Percentiles rank a stretch among this genome's conserved stretches.
Evolutionary conservation across 1,140 invertebrate genomes (phyloP).

Genomic region (Hyphantria cunea): DNA sequence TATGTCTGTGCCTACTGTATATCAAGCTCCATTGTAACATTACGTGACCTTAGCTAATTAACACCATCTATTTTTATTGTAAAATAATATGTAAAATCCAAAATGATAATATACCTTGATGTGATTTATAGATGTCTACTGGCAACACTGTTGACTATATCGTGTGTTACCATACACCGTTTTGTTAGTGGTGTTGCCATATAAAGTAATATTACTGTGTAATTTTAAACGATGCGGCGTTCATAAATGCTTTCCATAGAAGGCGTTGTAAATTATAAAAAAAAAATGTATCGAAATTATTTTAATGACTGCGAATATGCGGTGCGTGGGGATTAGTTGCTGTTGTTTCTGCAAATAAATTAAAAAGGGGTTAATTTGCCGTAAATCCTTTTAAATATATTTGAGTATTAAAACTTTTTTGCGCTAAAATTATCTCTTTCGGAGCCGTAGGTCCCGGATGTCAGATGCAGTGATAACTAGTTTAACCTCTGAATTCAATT

Average conservation of each 20-base stretch:
- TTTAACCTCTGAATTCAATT: too few species aligned
- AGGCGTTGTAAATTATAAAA: constrained; percentile 34
- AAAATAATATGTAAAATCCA: neutral
- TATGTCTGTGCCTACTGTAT: constrained; percentile 1
- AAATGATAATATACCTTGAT: constrained; percentile 5
- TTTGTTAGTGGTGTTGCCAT: neutral
- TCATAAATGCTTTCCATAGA: constrained; percentile 42
- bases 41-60: constrained; percentile 6
- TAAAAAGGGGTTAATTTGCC: neutral
- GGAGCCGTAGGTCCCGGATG: too few species aligned
- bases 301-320: neutral
- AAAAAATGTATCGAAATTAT: neutral
- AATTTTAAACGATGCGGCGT: constrained; percentile 13
- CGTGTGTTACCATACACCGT: neutral
- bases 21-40: neutral
- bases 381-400: neutral
- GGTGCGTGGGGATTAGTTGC: neutral
- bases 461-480: too few species aligned
- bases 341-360: neutral
- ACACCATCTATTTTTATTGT: constrained; percentile 5
- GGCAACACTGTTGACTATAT: neutral
- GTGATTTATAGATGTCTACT: constrained; percentile 5
- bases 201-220: constrained; percentile 5
- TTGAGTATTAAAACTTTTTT: too few species aligned
- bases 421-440: too few species aligned